These are phyloP conservation scores for Yoshiicerus persimilis DNA, from an alignment of 1,140 invertebrate species.

Conservation along the genomic window DNA sequence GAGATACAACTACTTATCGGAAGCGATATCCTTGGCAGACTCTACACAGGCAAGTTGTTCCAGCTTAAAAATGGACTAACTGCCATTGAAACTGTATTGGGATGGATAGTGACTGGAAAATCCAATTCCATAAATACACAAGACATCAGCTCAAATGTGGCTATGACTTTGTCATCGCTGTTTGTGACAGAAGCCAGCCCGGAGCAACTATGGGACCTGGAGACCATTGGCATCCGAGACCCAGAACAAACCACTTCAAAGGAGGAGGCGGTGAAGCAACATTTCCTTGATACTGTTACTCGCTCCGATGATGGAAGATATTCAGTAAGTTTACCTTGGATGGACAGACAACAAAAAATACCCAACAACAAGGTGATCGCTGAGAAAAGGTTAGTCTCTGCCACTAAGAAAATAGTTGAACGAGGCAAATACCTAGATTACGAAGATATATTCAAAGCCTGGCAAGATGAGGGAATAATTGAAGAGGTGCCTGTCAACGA, in stretches of 20 bases:
- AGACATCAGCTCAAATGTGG: not conserved
- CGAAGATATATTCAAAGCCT: conserved; percentile 50
- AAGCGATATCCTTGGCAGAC: not conserved
- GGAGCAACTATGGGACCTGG: conserved; percentile 53
- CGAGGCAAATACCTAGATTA: conserved; percentile 50
- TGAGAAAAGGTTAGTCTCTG: conserved; percentile 41
- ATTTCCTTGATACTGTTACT: conserved; percentile 50
- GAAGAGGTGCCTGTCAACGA: conserved; percentile 50
- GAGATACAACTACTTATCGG: conserved; percentile 5
- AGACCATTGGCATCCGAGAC: conserved; percentile 53
- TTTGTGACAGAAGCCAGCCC: conserved; percentile 42
- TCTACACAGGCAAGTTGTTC: not conserved
- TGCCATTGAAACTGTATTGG: not conserved
- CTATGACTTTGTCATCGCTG: conserved; percentile 40
- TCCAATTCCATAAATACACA: not conserved
- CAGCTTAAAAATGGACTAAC: not conserved
- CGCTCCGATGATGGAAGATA: conserved; percentile 49
- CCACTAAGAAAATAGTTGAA: conserved; percentile 45
- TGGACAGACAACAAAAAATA: conserved; percentile 47
- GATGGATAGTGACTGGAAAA: conserved; percentile 18
- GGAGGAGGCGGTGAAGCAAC: conserved; percentile 42
- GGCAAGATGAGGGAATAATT: conserved; percentile 50
- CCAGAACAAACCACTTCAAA: conserved; percentile 49
- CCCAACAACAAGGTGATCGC: conserved; percentile 47
- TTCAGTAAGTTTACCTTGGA: conserved; percentile 51